Evolutionary conservation across 2,888 invertebrate genomes (phyloP), one percentile per base, ranked within the genome.

Genomic region (Cheilosia urbana): DNA sequence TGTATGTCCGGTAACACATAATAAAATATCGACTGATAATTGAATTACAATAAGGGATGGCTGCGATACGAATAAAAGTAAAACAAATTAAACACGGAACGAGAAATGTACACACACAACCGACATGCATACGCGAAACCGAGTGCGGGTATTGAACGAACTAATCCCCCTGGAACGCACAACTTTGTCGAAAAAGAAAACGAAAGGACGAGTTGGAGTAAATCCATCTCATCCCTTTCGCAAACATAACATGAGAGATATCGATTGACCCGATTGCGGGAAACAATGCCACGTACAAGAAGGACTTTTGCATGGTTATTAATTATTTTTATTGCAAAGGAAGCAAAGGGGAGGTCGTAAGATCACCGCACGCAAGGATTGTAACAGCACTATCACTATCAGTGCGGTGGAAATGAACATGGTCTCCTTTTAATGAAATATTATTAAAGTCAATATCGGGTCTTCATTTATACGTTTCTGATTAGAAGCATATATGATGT

Each of bases 21-120:
- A 80, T 80, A 84, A 84, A 84, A 80, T 75, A 84, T 84, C 69
- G 84, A 84, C 80, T 84, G 34, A 60, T 80, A 84, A 84, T 84
- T 80, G 75, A 84, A 84, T 84, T 71, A 80, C 73, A 49, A 24
- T 24, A 24, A 75, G 27, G 57, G 71, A 84, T 69, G 60, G 27
- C 62, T 58, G 7, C 19, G 19, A 17, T 37, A 77, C 17, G 57
- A 40, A 58, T 49, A 53, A 75, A 69, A 75, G 71, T 76, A 80
- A 68, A 75, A 79, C 79, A 79, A 84, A 80, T 84, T 76, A 79
- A 84, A 80, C 80, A 71, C 60, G 83, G 30, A 37, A 66, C 60
- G 47, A 84, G 53, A 51, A 30, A 9, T 30, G 30, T n/a, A 9
- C 27, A 60, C 47, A 17, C 15, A 51, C 17, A 24, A 19, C 9